Evolutionary conservation across 2,797 vertebrate species (phyloP).

Genomic region (Benthosema pterotum): DNA sequence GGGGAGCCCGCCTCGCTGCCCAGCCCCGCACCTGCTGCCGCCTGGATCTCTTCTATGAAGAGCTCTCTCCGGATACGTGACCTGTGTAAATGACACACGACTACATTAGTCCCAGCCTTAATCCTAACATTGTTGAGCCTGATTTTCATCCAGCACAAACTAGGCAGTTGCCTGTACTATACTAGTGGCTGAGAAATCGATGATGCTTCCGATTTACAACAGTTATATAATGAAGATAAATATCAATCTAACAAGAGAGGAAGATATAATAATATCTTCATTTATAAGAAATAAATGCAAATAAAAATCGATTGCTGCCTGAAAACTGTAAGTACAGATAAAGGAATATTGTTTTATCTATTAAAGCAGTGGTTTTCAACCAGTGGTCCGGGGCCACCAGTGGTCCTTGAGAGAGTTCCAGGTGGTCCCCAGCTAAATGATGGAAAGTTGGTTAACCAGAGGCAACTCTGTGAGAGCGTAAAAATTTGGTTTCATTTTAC

Average conservation of each 20-base stretch:
- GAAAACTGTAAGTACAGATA: background rate
- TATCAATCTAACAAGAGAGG: no score
- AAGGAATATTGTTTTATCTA: background rate
- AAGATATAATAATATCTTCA: no score
- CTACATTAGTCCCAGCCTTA: constrained; percentile 22
- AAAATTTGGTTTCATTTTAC: no score
- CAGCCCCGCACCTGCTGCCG: constrained; percentile 83
- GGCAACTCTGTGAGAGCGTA: no score
- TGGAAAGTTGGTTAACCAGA: no score
- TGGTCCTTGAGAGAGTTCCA: no score
- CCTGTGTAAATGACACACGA: constrained; percentile 70
- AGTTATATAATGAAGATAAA: background rate
- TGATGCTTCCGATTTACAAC: background rate
- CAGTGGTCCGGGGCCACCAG: no score
- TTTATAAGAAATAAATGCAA: no score
- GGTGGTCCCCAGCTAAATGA: no score
- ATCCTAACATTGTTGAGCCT: background rate
- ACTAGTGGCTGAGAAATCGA: background rate
- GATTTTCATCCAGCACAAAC: background rate
- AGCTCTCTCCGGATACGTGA: constrained; percentile 98
- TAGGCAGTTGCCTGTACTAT: background rate
- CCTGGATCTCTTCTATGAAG: constrained; percentile 98
- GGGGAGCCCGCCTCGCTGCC: constrained; percentile 94
- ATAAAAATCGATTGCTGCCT: background rate
- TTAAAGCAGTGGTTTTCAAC: background rate